Evolutionary conservation across 2,797 vertebrate species (phyloP).

Genomic region (Hozukius guyotensis): DNA sequence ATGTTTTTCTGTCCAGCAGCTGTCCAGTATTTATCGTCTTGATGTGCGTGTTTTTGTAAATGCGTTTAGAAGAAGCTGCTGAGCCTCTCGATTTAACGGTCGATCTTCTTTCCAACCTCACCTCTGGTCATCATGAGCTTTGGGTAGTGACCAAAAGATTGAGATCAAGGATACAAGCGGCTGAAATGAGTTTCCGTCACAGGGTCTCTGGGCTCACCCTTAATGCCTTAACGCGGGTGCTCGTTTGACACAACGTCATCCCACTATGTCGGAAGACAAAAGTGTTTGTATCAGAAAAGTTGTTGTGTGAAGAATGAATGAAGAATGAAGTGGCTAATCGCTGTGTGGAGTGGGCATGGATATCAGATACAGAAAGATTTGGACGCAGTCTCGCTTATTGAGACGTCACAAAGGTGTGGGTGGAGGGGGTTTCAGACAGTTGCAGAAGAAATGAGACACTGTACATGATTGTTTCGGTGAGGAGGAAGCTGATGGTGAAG

Average conservation of each 20-base stretch:
- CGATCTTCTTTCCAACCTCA: not conserved
- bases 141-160: not conserved
- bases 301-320: not conserved
- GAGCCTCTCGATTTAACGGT: not conserved
- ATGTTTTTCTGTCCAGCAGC: too few relatives aligned
- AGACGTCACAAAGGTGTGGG: not conserved
- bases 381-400: not conserved
- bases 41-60: too few relatives aligned
- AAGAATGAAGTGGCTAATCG: not conserved
- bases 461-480: not conserved
- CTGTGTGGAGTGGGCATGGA: not conserved
- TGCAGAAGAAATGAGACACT: not conserved
- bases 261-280: too few relatives aligned
- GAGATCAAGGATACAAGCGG: too few relatives aligned
- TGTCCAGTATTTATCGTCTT: too few relatives aligned
- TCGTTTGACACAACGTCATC: not conserved
- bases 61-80: not conserved
- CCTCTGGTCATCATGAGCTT: not conserved
- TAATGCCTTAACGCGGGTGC: not conserved
- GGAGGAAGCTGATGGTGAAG: not conserved
- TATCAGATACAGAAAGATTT: not conserved
- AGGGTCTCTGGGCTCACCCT: not conserved
- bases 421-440: not conserved
- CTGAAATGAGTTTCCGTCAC: not conserved
- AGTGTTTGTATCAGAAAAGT: not conserved